A percentile compares a stretch with the other conserved stretches of the same genome.
Conservation (phyloP, 2,113 vertebrate genomes). For the Trematomus loennbergii region DNA sequence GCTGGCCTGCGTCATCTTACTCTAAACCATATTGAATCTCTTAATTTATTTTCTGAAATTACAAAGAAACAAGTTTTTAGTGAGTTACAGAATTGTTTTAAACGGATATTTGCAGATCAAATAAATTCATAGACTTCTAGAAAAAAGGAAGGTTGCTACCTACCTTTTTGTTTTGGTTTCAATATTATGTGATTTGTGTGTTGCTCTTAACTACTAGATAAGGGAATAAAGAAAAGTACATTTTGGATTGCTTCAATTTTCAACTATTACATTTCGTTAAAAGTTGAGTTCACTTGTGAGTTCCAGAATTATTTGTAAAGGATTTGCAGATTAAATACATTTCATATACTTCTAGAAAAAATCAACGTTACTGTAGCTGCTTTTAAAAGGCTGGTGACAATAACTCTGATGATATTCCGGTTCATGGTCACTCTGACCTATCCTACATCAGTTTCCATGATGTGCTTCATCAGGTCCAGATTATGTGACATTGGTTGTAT, state of each 20-base stretch:
- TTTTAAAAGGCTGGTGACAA: background rate
- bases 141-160: no score
- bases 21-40: background rate
- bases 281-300: background rate
- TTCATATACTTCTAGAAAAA: background rate
- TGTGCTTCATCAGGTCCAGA: constrained; percentile 66
- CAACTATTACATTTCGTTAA: no score
- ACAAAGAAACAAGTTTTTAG: background rate
- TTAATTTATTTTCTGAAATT: background rate
- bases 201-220: no score
- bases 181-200: no score
- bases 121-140: background rate
- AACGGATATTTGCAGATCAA: background rate
- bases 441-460: constrained; percentile 69
- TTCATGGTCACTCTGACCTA: constrained; percentile 31
- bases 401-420: background rate
- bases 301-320: background rate
- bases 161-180: no score
- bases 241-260: no score
- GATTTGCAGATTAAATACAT: background rate
- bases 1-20: background rate
- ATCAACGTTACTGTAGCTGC: background rate
- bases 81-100: background rate
- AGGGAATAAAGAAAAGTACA: no score
- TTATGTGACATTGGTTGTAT: constrained; percentile 68